Base-by-base conservation (phyloP, 1,140 invertebrate species). In the Meteorus sp. region DNA sequence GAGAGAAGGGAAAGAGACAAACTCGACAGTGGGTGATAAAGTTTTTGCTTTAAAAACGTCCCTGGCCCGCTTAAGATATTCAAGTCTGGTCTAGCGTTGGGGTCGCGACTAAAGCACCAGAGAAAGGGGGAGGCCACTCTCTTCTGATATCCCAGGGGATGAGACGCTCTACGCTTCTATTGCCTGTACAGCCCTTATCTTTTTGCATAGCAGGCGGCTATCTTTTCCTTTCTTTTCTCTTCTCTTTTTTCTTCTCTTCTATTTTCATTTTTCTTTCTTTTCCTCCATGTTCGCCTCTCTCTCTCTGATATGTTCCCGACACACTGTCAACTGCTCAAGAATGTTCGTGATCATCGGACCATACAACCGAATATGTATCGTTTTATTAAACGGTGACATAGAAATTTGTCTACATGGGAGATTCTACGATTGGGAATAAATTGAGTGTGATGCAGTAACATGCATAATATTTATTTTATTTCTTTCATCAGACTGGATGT, bases 21-120 rank as follows among this genome's bases (percentile, higher is more conserved):
- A n/a, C 47, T 53, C 29, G 47, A 29, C 39, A 31, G 13, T 47
- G 20, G 20, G 33, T 45, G 56, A 59, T 62, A 56, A 62, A 62
- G 53, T 63, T 48, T 56, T 55, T 71, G 72, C 63, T 63, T 69
- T 72, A 68, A 72, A 72, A 76, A 75, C 74, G 67, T 68, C 63
- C 57, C 59, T 66, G 54, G n/a, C 45, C 64, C 70, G 68, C 73
- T 73, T 72, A 74, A 76, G 73, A 76, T 77, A 77, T 78, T 78
- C 71, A 61, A 22, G 65, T 70, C 68, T 69, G 59, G 64, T 69
- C 65, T 72, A 65, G 66, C 62, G 44, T 60, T 56, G 27, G 52
- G 72, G 67, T 72, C 67, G n/a, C n/a, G 64, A 68, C 65, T 68
- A 59, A 66, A 71, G 63, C 61, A 64, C 61, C 62, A 61, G 66